Evolutionary conservation across 2,797 vertebrate species (phyloP).

Genomic region (Melanotaenia pygmaea): DNA sequence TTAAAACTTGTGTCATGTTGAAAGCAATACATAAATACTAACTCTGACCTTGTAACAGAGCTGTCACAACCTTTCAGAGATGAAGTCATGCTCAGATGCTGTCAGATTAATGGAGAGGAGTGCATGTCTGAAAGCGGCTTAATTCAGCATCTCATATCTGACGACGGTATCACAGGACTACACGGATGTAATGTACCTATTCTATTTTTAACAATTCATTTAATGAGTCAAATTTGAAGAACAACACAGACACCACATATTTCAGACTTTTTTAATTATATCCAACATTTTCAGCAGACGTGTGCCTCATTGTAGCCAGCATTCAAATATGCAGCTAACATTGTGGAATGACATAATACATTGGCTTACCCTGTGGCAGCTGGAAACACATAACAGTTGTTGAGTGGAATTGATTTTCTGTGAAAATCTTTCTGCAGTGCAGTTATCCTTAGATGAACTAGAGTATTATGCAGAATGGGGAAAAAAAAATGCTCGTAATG

Average conservation of each 20-base stretch:
- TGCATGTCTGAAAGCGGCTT: background rate
- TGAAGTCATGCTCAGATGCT: background rate
- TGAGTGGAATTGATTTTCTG: conserved; percentile 67
- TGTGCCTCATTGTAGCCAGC: conserved; percentile 11
- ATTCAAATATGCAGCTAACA: conserved; percentile 35
- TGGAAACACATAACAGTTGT: conserved; percentile 56
- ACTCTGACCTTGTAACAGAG: background rate
- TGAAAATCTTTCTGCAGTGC: conserved; percentile 56
- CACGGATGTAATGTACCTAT: background rate
- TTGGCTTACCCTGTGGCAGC: conserved; percentile 47
- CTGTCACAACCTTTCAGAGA: background rate
- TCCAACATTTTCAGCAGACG: conserved; percentile 11
- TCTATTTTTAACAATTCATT: background rate
- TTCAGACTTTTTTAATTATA: background rate
- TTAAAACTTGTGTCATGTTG: background rate
- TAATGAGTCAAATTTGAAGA: background rate
- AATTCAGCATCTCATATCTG: conserved; percentile 7
- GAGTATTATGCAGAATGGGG: conserved; percentile 34
- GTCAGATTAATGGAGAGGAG: background rate
- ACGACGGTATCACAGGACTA: background rate
- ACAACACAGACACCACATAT: background rate
- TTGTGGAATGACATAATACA: conserved; percentile 41
- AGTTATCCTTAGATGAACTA: conserved; percentile 37
- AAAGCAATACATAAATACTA: background rate
- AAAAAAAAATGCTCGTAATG: conserved; percentile 19